Evolutionary conservation across 1,140 invertebrate species (phyloP).

Genomic region (Trinorchestia longiramus): DNA sequence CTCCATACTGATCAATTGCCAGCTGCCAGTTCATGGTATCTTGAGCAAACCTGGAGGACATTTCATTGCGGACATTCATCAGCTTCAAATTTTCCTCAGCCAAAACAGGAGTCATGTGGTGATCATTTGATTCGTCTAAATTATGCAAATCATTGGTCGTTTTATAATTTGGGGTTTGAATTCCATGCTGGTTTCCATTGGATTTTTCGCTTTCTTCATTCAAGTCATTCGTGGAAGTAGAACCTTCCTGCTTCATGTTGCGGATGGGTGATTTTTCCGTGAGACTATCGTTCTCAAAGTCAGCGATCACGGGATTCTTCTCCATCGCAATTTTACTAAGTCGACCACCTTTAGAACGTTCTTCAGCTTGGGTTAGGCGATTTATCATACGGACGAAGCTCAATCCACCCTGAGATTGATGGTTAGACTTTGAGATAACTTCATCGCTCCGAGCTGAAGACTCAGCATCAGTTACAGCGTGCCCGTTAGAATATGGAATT

Average conservation of each 20-base stretch:
- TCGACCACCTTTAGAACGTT: not conserved
- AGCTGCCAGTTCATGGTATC: not conserved
- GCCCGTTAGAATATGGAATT: not conserved
- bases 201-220: not conserved
- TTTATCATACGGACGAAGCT: slow-evolving; percentile 18
- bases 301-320: not conserved
- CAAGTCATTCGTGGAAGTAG: not conserved
- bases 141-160: not conserved
- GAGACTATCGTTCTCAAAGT: not conserved
- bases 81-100: not conserved
- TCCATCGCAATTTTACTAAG: not conserved
- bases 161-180: not conserved
- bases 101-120: not conserved
- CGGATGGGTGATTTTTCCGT: not conserved
- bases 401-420: not conserved
- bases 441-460: not conserved
- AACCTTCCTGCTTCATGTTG: not conserved
- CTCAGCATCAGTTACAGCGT: not conserved
- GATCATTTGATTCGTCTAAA: not conserved
- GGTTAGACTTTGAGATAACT: not conserved
- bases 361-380: not conserved
- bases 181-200: not conserved
- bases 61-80: not conserved
- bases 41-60: not conserved
- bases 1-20: slow-evolving; percentile 6